Percentiles rank a stretch among this genome's conserved stretches.
Evolutionary conservation across 2,113 vertebrate genomes (phyloP).

Genomic region (Heterotis niloticus): DNA sequence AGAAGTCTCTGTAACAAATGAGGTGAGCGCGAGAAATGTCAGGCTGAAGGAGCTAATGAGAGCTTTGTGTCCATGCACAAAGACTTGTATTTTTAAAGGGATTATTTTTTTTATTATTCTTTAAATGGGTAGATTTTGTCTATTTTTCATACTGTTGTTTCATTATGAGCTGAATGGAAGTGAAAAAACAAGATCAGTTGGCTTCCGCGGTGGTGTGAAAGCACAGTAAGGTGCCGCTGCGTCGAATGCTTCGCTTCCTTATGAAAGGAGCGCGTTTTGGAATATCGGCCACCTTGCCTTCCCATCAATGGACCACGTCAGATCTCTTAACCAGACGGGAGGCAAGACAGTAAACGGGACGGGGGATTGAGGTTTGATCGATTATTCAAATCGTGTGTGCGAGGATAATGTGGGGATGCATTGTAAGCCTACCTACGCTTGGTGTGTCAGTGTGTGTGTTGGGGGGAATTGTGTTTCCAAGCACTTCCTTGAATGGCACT

Average conservation of each 20-base stretch:
- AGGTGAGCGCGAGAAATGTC: background rate
- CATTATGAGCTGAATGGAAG: background rate
- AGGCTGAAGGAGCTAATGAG: conserved; percentile 9
- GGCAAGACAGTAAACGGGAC: background rate
- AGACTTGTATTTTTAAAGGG: background rate
- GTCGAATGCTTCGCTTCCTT: background rate
- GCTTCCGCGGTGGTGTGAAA: background rate
- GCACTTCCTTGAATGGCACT: background rate
- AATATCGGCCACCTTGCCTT: background rate
- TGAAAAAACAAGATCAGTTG: background rate
- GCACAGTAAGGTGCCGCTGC: background rate
- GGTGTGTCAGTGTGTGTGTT: background rate
- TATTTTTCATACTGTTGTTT: background rate
- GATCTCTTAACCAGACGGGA: background rate
- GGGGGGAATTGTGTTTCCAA: background rate
- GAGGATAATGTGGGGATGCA: too few species aligned
- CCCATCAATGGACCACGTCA: background rate
- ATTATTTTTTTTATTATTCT: background rate
- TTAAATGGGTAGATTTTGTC: background rate
- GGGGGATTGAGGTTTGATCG: background rate
- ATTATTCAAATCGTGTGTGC: background rate
- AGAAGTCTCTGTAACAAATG: background rate
- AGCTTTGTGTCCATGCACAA: background rate
- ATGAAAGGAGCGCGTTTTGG: background rate
- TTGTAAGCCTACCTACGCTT: too few species aligned